Evolutionary conservation across 2,888 invertebrate genomes (phyloP).

Genomic region (Zelleria hepariella): DNA sequence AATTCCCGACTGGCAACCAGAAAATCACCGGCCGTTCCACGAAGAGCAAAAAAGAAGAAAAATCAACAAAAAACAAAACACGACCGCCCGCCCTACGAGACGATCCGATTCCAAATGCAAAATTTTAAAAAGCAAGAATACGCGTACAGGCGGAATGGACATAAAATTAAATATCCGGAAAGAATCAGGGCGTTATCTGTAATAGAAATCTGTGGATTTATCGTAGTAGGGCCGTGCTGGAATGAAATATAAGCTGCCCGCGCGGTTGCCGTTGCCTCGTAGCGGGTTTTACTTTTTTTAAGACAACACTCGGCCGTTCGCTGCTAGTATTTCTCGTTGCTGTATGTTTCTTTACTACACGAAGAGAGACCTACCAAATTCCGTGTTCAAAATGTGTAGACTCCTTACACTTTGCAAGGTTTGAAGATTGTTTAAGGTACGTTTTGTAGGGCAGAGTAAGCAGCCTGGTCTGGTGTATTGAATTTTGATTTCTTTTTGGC

Average conservation of each 20-base stretch:
- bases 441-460: not conserved
- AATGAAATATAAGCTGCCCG: conserved; percentile 55
- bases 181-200: conserved; percentile 63
- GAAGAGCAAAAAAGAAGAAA: not conserved
- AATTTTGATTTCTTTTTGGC: not conserved
- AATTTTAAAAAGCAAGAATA: conserved; percentile 38
- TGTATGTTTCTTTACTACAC: not conserved
- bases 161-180: conserved; percentile 67
- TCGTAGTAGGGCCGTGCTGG: conserved; percentile 24
- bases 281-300: conserved; percentile 15
- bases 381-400: not conserved
- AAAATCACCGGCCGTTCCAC: too few species aligned
- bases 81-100: not conserved
- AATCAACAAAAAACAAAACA: not conserved
- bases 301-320: conserved; percentile 10
- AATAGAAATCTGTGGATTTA: conserved; percentile 68
- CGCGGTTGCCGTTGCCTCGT: conserved; percentile 27
- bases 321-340: not conserved
- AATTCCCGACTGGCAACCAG: too few species aligned
- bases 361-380: not conserved
- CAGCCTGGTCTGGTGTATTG: not conserved
- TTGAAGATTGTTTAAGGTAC: not conserved
- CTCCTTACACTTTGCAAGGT: not conserved
- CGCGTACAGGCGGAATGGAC: conserved; percentile 25
- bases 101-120: not conserved